Conservation (phyloP, 2,888 invertebrate genomes). For the Dynastes grantii region DNA sequence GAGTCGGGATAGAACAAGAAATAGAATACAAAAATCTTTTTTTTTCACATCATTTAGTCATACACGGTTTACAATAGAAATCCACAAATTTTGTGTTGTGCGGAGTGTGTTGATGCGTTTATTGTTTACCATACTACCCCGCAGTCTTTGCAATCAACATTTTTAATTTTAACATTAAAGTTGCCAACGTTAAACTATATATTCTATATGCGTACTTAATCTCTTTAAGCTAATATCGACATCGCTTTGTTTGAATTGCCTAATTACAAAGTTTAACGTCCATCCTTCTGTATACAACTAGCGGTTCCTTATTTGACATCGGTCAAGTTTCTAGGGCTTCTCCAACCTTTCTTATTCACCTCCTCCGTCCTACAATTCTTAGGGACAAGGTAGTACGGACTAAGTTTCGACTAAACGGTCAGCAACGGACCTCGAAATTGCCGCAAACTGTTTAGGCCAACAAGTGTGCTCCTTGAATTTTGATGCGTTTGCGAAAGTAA, state of each 20-base stretch:
- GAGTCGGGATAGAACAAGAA: no score
- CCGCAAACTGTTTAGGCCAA: constrained; percentile 19
- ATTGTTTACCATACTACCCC: no score
- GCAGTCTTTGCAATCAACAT: no score
- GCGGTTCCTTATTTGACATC: neutral
- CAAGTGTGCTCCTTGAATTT: constrained; percentile 21
- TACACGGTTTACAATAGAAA: no score
- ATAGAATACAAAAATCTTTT: no score
- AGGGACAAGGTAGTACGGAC: neutral
- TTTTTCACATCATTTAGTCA: no score
- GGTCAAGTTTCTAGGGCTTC: neutral
- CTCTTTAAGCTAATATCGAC: neutral
- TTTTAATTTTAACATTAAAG: no score
- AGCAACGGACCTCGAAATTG: constrained; percentile 2
- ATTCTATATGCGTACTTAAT: neutral
- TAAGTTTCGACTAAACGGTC: neutral
- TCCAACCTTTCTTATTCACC: neutral
- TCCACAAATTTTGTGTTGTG: no score
- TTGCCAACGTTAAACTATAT: no score
- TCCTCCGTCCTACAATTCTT: neutral
- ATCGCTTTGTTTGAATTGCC: constrained; percentile 14
- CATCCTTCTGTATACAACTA: neutral
- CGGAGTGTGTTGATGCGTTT: no score
- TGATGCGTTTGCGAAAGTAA: neutral
- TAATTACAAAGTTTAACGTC: constrained; percentile 28